Evolutionary conservation across 2,113 vertebrate species (phyloP), one percentile per base, ranked within the genome.

Genomic region (Phainopepla nitens): DNA sequence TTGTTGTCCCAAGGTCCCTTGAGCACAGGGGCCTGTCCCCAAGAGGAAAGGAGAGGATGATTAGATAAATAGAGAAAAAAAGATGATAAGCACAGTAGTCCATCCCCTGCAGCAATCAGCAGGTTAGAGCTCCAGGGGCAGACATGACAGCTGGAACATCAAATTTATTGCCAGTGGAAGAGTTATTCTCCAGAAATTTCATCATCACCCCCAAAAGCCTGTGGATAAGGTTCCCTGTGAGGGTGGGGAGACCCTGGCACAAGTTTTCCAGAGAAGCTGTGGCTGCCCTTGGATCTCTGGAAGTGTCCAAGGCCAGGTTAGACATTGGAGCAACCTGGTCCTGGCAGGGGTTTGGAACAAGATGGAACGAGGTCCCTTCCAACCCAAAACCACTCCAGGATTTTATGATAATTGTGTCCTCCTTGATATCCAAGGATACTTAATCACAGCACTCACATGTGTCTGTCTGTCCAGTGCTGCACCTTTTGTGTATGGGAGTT

Each of bases 291-390:
- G 65, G 35, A 72, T 44, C 15, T 2, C 50, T 65, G 76, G 36
- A 19, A 65, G 7, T 27, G 76, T 4, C 33, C 53, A 60, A 29
- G 28, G 58, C 31, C 68, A 28, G 36, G 18, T 0, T 50, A 39
- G 73, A 45, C 0, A 0, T 70, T 78, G 33, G 76, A 58, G 31
- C 36, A 7, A 0, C 33, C 22, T 16, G 36, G 15, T 21, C 25
- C 22, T 36, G 58, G 57, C 49, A 71, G 21, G 31, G 23, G 7
- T 5, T 5, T 47, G 66, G 31, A 39, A 54, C n/a, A 36, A 36
- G 33, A 51, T 44, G 53, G 35, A 58, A 51, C 14, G 21, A 62
- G 10, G 29, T 31, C 42, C 50, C 4, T 50, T 57, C 50, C 50
- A 72, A 44, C 4, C 15, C 68, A 3, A 56, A 88, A 31, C 31